Base-by-base conservation (phyloP, 2,888 invertebrate genomes). In the Eupithecia vulgata region DNA sequence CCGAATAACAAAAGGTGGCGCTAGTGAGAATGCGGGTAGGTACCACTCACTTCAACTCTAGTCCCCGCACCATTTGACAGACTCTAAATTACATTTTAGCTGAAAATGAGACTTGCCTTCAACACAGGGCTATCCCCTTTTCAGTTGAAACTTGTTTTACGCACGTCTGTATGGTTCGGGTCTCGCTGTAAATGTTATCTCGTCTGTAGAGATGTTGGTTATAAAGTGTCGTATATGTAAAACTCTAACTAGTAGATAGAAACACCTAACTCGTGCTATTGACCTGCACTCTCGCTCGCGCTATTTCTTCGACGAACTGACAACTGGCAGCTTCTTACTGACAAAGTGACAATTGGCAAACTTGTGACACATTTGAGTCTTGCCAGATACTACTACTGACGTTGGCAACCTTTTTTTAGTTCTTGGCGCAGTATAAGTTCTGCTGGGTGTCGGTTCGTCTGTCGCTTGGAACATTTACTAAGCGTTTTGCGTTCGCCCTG, bases 1-100 rank as follows among this genome's bases (percentile, higher is more conserved):
- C 75, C 78, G 77, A 69, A 74, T 78, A 69, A 67, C 77, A 76
- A 78, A 80, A 61, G 76, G 62, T 72, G 80, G 70, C 75, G 80
- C 78, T 78, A 77, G 80, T 77, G 80, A 80, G 80, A 80, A 72
- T 80, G 80, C 78, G 70, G 80, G 80, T 80, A 80, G 80, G 80
- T 78, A 79, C 30, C 67, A 64, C 65, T 68, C 72, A 70, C 48
- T 5, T 10, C 35, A 8, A 34, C 25, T 52, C 40, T 37, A 52
- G 52, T 7, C 48, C 34, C 34, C 25, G 68, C 52, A 69, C 66
- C 68, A 52, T 52, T 21, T 64, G 68, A 71, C 64, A 25, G 6
- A 15, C 10, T 17, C 1, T 74, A 25, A 65, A 62, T 25, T 3
- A n/a, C 13, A 52, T 57, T 52, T 67, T 48, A 34, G 21, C 40